Conservation (phyloP, 2,888 invertebrate genomes). For the Julus scanicus region DNA sequence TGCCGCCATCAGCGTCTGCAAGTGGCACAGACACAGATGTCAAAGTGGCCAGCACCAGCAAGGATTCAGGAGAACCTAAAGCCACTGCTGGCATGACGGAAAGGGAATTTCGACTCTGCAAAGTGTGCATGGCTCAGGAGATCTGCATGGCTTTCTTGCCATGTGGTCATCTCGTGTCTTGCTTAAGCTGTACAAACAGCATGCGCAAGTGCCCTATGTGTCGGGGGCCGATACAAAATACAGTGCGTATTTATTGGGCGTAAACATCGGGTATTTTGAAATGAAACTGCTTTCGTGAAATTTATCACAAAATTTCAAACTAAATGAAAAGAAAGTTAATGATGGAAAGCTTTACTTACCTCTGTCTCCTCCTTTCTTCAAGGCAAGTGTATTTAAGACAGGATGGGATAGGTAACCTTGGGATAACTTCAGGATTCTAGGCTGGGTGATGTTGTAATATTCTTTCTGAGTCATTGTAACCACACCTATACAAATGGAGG, state of each 20-base stretch:
- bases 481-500: slow-evolving; percentile 70
- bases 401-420: slow-evolving; percentile 91
- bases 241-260: slow-evolving; percentile 82
- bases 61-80: not conserved
- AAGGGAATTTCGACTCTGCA: slow-evolving; percentile 87
- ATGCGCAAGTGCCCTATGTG: slow-evolving; percentile 85
- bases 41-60: not conserved
- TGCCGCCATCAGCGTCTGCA: not conserved
- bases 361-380: not conserved
- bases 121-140: slow-evolving; percentile 94
- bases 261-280: slow-evolving; percentile 63
- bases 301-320: not conserved
- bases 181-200: slow-evolving; percentile 88
- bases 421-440: slow-evolving; percentile 87
- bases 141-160: slow-evolving; percentile 92
- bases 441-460: slow-evolving; percentile 79
- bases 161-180: slow-evolving; percentile 93
- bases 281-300: not conserved
- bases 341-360: not conserved
- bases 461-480: slow-evolving; percentile 77
- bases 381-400: slow-evolving; percentile 86
- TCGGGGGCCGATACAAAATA: slow-evolving; percentile 82
- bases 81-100: slow-evolving; percentile 68
- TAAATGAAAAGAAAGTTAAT: not conserved
- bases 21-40: not conserved